Conservation (phyloP, 2,113 vertebrate species). For the Cyprinodon brontotheroides region DNA sequence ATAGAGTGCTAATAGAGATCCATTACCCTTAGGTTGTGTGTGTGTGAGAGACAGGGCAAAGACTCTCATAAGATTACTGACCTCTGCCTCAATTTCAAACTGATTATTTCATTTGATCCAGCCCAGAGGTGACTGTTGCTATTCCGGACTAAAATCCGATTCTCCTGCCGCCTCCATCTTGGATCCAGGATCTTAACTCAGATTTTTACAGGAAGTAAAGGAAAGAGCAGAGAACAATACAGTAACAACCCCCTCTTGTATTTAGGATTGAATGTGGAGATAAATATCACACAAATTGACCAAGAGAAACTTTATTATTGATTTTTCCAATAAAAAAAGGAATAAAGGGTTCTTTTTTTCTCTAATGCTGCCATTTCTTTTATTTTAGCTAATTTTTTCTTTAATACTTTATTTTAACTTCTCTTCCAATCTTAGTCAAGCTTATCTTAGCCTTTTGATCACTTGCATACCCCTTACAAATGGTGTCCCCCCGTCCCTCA, state of each 20-base stretch:
- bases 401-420: not conserved
- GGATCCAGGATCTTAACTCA: conserved; percentile 29
- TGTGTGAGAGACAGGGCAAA: conserved; percentile 34
- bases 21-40: conserved; percentile 74
- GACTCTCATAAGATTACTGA: conserved; percentile 68
- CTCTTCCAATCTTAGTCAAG: not conserved
- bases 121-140: conserved; percentile 60
- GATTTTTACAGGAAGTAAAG: conserved; percentile 79
- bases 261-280: conserved; percentile 97
- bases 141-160: conserved; percentile 42
- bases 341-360: conserved; percentile 95
- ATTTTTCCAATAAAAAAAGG: conserved; percentile 81
- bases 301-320: conserved; percentile 94
- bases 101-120: conserved; percentile 64
- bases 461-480: too few species aligned
- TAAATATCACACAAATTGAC: conserved; percentile 99
- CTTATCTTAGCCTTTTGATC: not conserved
- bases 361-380: conserved; percentile 83
- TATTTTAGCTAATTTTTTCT: not conserved
- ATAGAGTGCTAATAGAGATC: conserved; percentile 80
- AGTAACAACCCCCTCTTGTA: conserved; percentile 86
- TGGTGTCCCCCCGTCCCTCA: too few species aligned
- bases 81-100: conserved; percentile 59
- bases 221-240: conserved; percentile 74
- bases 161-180: conserved; percentile 15